Evolutionary conservation across 2,888 invertebrate genomes (phyloP), one percentile per base, ranked within the genome.

Genomic region (Thalpophila matura): DNA sequence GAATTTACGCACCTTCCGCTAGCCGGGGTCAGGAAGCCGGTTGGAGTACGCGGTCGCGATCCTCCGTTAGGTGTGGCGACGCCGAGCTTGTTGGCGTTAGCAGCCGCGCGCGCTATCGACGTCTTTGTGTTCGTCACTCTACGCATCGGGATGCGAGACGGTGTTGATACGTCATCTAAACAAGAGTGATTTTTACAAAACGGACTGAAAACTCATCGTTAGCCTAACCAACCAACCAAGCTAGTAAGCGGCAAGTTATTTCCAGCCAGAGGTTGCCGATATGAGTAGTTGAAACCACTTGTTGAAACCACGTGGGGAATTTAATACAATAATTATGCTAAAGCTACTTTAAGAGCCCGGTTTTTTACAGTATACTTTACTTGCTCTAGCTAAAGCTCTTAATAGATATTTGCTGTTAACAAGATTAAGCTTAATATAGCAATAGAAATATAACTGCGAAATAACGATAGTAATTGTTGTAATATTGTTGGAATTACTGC

Each of bases 121-220:
- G 96, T 82, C 81, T 91, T 80, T 87, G 96, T 87, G 61, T 97
- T 96, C 24, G 96, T 95, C 47, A 96, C 95, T 89, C 97, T 96
- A 64, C 97, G 96, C 94, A 96, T 95, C 66, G 98, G 98, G 89
- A 98, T 98, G 86, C 98, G 97, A 74, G 98, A 97, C 68, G 97
- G 97, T 42, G 98, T 97, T 47, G 85, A 86, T 45, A 96, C 96
- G 83, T 97, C 97, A 89, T 97, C 97, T 97, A 38, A 16, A 60
- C 38, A 58, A 58, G 0, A 20, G 9, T 24, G 0, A 16, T 53
- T 22, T 0, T 27, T n/a, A n/a, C n/a, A n/a, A n/a, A n/a, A n/a
- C n/a, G n/a, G n/a, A n/a, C n/a, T n/a, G n/a, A n/a, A n/a, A n/a
- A n/a, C n/a, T n/a, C n/a, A n/a, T n/a, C n/a, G n/a, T n/a, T n/a